Evolutionary conservation across 2,113 vertebrate species (phyloP).

Genomic region (Corythoichthys haematopterus): DNA sequence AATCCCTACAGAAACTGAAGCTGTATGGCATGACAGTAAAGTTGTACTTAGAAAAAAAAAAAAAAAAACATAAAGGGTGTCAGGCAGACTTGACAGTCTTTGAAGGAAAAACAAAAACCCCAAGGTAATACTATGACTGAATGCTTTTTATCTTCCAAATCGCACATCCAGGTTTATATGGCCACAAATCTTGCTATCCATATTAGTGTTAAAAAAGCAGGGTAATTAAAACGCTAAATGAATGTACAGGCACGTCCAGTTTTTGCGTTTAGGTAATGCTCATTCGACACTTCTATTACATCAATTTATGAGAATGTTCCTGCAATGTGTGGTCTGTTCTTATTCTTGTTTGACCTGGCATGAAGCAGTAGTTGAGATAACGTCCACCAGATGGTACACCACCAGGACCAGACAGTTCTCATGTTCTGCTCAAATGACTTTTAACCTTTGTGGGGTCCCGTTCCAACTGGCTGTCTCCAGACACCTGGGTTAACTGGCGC

Average conservation of each 20-base stretch:
- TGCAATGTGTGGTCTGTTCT: neutral
- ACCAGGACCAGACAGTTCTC: conserved; percentile 26
- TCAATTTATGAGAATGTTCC: neutral
- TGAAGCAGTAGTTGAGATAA: conserved; percentile 11
- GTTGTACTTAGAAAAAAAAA: neutral
- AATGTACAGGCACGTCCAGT: neutral
- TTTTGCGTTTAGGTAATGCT: neutral
- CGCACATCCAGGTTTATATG: neutral
- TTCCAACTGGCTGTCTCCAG: conserved; percentile 15
- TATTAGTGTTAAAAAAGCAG: too few species aligned
- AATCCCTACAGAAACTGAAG: conserved; percentile 11
- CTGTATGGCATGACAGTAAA: neutral
- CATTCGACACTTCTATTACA: neutral
- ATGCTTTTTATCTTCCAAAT: neutral
- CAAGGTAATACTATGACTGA: neutral
- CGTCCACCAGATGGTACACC: conserved; percentile 33
- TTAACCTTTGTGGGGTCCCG: conserved; percentile 27
- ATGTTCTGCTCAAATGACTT: conserved; percentile 33
- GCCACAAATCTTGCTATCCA: neutral
- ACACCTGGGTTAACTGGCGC: conserved; percentile 32
- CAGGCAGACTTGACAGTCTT: neutral
- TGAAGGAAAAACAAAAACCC: too few species aligned
- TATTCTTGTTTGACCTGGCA: conserved; percentile 6
- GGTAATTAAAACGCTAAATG: too few species aligned
- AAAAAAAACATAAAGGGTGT: neutral